These are phyloP conservation scores for Acrocephalus scirpaceus DNA, from an alignment of 2,797 vertebrate genomes.

Conservation along the genomic window DNA sequence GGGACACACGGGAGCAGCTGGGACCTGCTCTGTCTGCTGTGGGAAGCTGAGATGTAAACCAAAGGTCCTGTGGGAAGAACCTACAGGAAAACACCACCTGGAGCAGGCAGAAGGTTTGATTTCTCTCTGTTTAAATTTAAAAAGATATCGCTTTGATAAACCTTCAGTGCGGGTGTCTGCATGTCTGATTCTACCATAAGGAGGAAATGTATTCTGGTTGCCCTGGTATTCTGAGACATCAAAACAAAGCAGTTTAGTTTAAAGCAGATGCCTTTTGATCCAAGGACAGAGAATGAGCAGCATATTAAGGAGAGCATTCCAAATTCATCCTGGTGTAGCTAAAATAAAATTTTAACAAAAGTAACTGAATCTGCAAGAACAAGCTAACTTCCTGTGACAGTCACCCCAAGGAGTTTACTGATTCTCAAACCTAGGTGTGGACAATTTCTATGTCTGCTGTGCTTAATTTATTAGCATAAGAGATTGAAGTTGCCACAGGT, in stretches of 20 bases:
- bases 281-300: background rate
- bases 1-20: background rate
- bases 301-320: background rate
- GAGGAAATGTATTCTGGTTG: background rate
- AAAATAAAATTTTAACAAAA: background rate
- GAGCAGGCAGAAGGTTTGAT: background rate
- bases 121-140: background rate
- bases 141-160: background rate
- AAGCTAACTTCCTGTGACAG: constrained; percentile 25
- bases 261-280: background rate
- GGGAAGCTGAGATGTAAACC: background rate
- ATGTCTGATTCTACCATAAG: background rate
- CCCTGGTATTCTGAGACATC: background rate
- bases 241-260: background rate
- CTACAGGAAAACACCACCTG: background rate
- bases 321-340: background rate
- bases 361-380: background rate
- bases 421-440: constrained; percentile 32
- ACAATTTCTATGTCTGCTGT: constrained; percentile 56
- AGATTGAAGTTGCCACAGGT: constrained; percentile 68
- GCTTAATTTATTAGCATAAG: constrained; percentile 66
- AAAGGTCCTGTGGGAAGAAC: background rate
- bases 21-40: background rate
- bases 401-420: constrained; percentile 38
- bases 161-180: background rate